Conservation (phyloP, 2,113 vertebrate species). For the Malurus alboscapulatus region DNA sequence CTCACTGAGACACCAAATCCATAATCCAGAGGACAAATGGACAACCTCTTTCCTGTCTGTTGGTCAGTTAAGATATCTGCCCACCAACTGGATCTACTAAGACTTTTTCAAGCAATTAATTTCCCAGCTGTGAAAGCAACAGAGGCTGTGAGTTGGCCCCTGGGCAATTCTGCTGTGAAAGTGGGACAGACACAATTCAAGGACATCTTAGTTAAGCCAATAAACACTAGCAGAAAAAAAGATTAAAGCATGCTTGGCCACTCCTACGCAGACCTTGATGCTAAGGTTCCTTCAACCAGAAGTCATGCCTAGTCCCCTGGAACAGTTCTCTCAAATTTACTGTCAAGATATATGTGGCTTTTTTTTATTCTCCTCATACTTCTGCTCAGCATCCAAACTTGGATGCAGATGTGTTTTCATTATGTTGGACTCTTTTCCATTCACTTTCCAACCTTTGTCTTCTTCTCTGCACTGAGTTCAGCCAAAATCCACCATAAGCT, state of each 20-base stretch:
- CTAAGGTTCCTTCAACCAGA: not conserved
- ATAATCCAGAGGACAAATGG: not conserved
- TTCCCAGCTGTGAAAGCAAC: not conserved
- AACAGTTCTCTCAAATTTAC: not conserved
- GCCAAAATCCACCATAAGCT: conserved; percentile 24
- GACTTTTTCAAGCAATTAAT: not conserved
- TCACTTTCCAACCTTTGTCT: not conserved
- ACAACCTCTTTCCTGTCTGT: not conserved
- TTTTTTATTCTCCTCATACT: not conserved
- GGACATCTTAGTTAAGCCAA: not conserved
- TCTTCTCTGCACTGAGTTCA: conserved; percentile 25
- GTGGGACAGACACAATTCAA: not conserved
- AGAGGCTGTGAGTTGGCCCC: not conserved
- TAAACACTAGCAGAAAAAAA: not conserved
- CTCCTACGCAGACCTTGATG: not conserved
- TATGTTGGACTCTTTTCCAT: not conserved
- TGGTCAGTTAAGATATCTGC: not conserved
- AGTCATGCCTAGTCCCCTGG: not conserved
- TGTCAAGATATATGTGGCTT: not conserved
- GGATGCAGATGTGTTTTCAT: not conserved
- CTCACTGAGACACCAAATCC: not conserved
- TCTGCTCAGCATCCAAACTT: not conserved
- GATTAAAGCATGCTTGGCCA: not conserved
- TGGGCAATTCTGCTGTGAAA: not conserved
- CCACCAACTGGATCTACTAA: not conserved